Conservation (phyloP, 2,888 invertebrate genomes). For the Tipula lateralis region DNA sequence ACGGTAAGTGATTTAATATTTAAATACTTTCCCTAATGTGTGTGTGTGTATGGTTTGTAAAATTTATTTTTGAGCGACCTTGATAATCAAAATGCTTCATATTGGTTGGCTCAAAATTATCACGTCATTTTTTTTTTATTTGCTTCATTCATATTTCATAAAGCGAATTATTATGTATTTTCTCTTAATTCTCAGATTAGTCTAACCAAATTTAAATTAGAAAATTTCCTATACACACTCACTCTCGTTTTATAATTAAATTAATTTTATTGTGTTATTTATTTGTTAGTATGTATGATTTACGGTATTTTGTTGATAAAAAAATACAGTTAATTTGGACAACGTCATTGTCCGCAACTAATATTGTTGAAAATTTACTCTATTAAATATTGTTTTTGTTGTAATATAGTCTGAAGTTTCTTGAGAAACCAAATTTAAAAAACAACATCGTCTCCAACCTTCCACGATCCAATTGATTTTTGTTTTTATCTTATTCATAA, state of each 20-base stretch:
- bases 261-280: not conserved
- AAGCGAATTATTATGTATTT: not conserved
- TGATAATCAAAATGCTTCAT: not conserved
- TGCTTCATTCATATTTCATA: not conserved
- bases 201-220: too few relatives aligned
- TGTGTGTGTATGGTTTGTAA: not conserved
- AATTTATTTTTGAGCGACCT: not conserved
- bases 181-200: not conserved
- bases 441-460: not conserved
- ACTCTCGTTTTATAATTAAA: not conserved
- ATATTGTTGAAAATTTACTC: not conserved
- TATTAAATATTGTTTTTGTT: not conserved
- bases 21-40: not conserved
- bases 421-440: not conserved
- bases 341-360: not conserved
- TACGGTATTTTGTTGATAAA: not conserved
- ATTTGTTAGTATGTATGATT: not conserved
- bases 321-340: not conserved
- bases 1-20: not conserved
- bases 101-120: not conserved
- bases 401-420: not conserved
- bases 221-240: not conserved
- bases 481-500: not conserved
- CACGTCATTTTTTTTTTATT: constrained; percentile 14
- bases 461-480: not conserved